A percentile compares a stretch with the other conserved stretches of the same genome.
Evolutionary conservation across 2,113 vertebrate genomes (phyloP).

Genomic region (Nibea coibor): DNA sequence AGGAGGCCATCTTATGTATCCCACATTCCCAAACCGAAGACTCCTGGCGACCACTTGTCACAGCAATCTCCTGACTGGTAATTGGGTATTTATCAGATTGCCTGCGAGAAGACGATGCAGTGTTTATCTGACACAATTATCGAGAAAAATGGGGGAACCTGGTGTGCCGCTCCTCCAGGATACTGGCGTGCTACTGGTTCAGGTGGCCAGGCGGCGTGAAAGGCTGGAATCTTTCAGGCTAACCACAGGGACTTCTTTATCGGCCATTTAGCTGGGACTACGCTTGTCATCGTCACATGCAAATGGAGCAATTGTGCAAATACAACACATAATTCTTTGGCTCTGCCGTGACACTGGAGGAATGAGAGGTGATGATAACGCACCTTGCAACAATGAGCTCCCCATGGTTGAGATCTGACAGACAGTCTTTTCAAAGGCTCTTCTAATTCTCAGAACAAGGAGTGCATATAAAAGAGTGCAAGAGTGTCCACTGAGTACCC

Average conservation of each 20-base stretch:
- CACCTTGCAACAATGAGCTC: constrained; percentile 35
- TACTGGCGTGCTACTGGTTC: constrained; percentile 16
- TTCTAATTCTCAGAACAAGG: constrained; percentile 62
- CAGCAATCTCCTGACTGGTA: constrained; percentile 87
- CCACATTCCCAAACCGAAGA: constrained; percentile 41
- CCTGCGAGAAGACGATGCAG: constrained; percentile 84
- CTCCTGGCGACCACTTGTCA: constrained; percentile 58
- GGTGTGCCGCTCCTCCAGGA: constrained; percentile 41
- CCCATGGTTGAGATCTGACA: constrained; percentile 66
- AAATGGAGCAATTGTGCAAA: constrained; percentile 73
- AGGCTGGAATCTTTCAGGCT: neutral
- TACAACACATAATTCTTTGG: constrained; percentile 59
- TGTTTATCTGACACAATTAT: constrained; percentile 94
- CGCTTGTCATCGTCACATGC: constrained; percentile 59
- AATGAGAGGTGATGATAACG: constrained; percentile 68
- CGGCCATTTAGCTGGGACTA: constrained; percentile 37
- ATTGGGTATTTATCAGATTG: constrained; percentile 98
- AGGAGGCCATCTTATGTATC: constrained; percentile 60
- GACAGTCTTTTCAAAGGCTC: constrained; percentile 40
- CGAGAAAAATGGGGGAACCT: constrained; percentile 67
- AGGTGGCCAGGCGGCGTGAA: constrained; percentile 5
- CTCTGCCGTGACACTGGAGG: constrained; percentile 46
- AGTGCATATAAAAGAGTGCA: constrained; percentile 49
- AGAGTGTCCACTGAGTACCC: constrained; percentile 64
- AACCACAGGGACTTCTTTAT: constrained; percentile 42